Base-by-base conservation (phyloP, 2,888 invertebrate species). In the Pollenia griseotomentosa region DNA sequence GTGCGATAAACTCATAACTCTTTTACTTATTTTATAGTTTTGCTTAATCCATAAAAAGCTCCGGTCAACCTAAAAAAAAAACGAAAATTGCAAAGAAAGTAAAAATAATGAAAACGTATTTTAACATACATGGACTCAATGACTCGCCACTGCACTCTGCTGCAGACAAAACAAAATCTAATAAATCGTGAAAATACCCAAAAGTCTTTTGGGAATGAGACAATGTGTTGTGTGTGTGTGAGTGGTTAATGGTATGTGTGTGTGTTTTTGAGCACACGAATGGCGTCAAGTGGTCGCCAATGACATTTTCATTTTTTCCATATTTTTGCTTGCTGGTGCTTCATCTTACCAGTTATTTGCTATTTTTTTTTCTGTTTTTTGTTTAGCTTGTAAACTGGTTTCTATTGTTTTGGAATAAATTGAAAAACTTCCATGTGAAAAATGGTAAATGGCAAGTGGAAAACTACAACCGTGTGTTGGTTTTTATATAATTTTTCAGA, bases 281-380 rank as follows among this genome's bases (percentile, higher is more conserved):
- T 81, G 83, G 87, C 87, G 87, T 84, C 87, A 87, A 87, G 83
- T 87, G 83, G 87, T 84, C 87, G 87, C 87, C 87, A 84, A 81
- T 84, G 87, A 84, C 87, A 84, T 83, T 83, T 83, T 81, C 23
- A 66, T 65, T 81, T 77, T 79, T 83, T 75, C 61, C 57, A 74
- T 75, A 79, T 59, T 84, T 79, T 79, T 71, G 53, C 44, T 75
- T 51, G 57, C 42, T 68, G 14, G 44, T 57, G 8, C n/a, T 75
- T 14, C 40, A 51, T 55, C 51, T 61, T 23, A 42, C 16, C 11
- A 48, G 42, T 42, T 48, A 42, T 81, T 73, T 81, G 48, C 16
- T 57, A 48, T 8, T 68, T 78, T 57, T 8, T 48, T n/a, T 63
- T 46, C 1, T 48, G 6, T 59, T 75, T 75, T 51, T 51, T 51